Evolutionary conservation across 2,113 vertebrate genomes (phyloP).

Genomic region (Pollimyrus isidori): DNA sequence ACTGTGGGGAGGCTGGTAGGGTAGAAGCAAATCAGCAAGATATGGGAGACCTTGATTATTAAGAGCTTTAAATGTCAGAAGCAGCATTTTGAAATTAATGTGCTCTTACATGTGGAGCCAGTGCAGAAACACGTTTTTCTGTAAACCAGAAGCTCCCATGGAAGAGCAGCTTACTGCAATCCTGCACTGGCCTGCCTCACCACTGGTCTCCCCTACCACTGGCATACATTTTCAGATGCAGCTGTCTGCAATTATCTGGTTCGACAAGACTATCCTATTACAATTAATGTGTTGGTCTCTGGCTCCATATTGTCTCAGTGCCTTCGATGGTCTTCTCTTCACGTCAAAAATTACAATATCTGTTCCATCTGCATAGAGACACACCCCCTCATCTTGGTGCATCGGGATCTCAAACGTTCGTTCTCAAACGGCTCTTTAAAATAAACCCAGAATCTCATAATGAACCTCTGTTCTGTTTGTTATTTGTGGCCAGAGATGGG

Average conservation of each 20-base stretch:
- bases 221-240: neutral
- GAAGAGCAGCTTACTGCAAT: neutral
- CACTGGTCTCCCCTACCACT: neutral
- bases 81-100: no score
- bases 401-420: neutral
- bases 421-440: neutral
- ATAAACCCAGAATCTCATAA: neutral
- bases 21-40: no score
- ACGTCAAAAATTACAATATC: neutral
- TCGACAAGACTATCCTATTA: neutral
- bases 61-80: no score
- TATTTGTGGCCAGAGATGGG: slow-evolving; percentile 4
- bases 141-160: neutral
- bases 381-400: neutral
- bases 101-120: no score
- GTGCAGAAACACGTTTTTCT: neutral
- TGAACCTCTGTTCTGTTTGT: neutral
- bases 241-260: neutral
- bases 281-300: neutral
- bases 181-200: neutral
- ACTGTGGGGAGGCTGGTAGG: no score
- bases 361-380: neutral
- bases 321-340: neutral
- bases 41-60: no score
- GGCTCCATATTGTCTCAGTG: neutral